A percentile compares a stretch with the other conserved stretches of the same genome.
Conservation (phyloP, 2,797 vertebrate species). For the Clarias fuscus region DNA sequence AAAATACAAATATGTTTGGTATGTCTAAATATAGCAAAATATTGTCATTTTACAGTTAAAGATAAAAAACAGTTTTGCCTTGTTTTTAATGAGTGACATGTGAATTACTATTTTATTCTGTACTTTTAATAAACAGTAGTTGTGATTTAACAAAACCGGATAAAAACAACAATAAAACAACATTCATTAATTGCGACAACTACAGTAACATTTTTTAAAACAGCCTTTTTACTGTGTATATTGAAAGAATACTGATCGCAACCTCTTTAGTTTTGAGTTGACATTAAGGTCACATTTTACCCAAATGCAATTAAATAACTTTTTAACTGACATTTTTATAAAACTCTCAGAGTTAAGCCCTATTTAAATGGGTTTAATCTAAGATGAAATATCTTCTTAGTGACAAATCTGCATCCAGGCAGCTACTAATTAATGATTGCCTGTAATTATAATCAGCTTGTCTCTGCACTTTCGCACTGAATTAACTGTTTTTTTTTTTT, state of each 20-base stretch:
- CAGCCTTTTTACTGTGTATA: neutral
- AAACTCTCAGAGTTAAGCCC: neutral
- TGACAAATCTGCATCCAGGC: neutral
- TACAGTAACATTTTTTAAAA: too few relatives aligned
- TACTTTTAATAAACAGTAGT: too few relatives aligned
- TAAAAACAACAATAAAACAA: too few relatives aligned
- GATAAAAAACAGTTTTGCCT: too few relatives aligned
- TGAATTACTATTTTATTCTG: too few relatives aligned
- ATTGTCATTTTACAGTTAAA: too few relatives aligned
- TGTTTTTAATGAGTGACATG: too few relatives aligned
- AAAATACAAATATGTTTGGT: too few relatives aligned
- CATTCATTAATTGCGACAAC: too few relatives aligned
- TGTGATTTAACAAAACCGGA: too few relatives aligned
- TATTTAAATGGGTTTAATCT: neutral
- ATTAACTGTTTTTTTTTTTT: neutral
- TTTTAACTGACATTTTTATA: neutral
- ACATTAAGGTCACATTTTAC: neutral
- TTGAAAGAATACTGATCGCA: neutral
- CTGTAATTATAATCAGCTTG: neutral
- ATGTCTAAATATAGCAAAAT: too few relatives aligned
- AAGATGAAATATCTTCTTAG: neutral
- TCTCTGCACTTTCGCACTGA: neutral
- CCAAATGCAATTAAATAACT: neutral
- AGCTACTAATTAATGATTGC: neutral
- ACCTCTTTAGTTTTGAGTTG: neutral